Evolutionary conservation across 1,140 invertebrate genomes (phyloP).

Genomic region (Megalonaias nervosa): DNA sequence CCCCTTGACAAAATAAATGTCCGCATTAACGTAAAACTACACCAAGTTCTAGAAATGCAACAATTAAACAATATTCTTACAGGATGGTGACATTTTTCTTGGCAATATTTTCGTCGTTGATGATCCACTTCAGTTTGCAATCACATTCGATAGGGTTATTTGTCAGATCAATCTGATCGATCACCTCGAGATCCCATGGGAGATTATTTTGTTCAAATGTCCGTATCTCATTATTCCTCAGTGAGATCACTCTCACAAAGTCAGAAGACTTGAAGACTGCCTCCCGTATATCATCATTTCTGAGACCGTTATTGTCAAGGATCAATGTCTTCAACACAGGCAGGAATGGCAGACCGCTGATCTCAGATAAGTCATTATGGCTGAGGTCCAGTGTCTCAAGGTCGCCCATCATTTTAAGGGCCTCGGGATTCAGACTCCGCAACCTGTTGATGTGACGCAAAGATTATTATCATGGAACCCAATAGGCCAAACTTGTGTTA

Average conservation of each 20-base stretch:
- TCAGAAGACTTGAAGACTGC: background rate
- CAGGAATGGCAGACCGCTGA: conserved; percentile 8
- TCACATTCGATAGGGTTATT: conserved; percentile 28
- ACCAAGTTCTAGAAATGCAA: too few relatives aligned
- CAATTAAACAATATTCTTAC: background rate
- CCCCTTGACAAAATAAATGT: background rate
- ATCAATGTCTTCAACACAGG: conserved; percentile 15
- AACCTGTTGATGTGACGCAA: background rate
- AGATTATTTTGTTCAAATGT: conserved; percentile 10
- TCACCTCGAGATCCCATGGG: conserved; percentile 8
- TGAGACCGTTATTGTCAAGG: conserved; percentile 23
- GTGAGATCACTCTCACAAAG: too few relatives aligned
- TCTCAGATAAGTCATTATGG: conserved; percentile 17
- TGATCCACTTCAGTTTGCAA: conserved; percentile 31
- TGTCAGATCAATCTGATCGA: conserved; percentile 11
- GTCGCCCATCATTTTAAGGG: conserved; percentile 21
- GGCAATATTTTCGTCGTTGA: background rate
- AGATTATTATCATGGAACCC: too few relatives aligned
- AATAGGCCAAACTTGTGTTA: too few relatives aligned
- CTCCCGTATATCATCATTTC: conserved; percentile 4
- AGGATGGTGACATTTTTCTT: background rate
- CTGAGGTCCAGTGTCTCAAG: conserved; percentile 24
- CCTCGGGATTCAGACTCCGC: background rate
- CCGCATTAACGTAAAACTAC: background rate
- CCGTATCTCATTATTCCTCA: conserved; percentile 21